These are phyloP conservation scores for Lycorma delicatula DNA, from an alignment of 1,140 invertebrate genomes.

Conservation along the genomic window DNA sequence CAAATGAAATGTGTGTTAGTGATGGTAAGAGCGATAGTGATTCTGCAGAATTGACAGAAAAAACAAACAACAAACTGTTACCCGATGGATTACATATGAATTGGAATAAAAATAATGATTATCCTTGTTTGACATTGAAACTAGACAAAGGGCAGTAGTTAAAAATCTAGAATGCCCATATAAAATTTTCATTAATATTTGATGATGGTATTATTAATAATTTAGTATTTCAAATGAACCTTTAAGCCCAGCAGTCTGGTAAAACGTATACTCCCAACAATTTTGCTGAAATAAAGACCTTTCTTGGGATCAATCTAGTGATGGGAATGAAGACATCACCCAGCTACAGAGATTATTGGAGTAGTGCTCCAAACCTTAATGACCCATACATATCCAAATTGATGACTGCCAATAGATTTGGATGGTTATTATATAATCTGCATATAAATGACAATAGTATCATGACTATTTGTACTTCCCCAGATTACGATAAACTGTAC, in stretches of 20 bases:
- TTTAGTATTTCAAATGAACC: conserved; percentile 24
- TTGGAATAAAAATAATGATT: background rate
- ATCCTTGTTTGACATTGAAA: background rate
- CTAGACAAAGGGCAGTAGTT: background rate
- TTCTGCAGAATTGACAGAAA: too few relatives aligned
- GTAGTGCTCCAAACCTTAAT: conserved; percentile 31
- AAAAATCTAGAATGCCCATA: background rate
- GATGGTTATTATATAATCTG: conserved; percentile 32
- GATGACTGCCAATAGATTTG: conserved; percentile 38
- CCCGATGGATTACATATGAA: background rate
- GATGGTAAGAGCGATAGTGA: too few relatives aligned
- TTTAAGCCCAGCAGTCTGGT: conserved; percentile 21
- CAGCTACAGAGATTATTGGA: conserved; percentile 35
- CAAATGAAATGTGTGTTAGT: too few relatives aligned
- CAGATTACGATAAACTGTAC: conserved; percentile 28
- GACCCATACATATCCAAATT: conserved; percentile 33
- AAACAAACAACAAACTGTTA: background rate
- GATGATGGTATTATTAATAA: conserved; percentile 2
- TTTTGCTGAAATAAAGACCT: conserved; percentile 25
- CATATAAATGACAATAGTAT: conserved; percentile 30
- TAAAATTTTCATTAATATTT: background rate
- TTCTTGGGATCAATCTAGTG: conserved; percentile 29
- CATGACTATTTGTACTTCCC: conserved; percentile 12
- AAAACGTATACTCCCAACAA: conserved; percentile 18
- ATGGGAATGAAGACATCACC: conserved; percentile 31